Evolutionary conservation across 1,140 invertebrate genomes (phyloP).

Genomic region (Bombus waltoni): DNA sequence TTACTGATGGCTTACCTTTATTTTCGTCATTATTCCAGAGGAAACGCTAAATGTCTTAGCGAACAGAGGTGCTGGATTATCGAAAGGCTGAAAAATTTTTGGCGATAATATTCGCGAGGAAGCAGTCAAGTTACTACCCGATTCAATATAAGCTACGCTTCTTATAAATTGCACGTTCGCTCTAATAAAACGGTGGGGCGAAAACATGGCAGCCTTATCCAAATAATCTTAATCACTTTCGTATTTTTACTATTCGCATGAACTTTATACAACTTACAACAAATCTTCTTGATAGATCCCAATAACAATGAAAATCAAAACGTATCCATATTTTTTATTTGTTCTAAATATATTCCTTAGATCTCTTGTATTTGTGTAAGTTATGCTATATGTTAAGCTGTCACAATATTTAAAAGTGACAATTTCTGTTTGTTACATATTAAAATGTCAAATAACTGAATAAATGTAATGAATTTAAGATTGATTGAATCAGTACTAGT

Average conservation of each 20-base stretch:
- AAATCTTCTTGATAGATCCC: background rate
- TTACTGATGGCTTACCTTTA: slow-evolving; percentile 62
- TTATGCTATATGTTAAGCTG: background rate
- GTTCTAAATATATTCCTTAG: background rate
- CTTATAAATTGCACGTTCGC: slow-evolving; percentile 52
- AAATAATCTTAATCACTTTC: slow-evolving; percentile 16
- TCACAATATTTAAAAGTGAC: background rate
- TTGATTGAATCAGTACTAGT: background rate
- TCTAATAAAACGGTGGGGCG: slow-evolving; percentile 51
- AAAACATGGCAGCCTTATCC: slow-evolving; percentile 57
- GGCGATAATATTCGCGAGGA: background rate
- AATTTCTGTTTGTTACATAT: background rate
- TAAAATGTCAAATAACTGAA: background rate
- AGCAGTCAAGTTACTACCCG: slow-evolving; percentile 45
- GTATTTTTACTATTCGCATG: background rate
- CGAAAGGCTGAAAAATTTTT: background rate
- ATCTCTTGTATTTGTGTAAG: background rate
- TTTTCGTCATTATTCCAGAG: slow-evolving; percentile 66
- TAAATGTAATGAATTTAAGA: background rate
- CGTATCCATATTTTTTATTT: background rate
- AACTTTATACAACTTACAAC: background rate
- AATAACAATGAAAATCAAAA: background rate
- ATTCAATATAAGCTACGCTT: slow-evolving; percentile 33
- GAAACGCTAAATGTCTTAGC: slow-evolving; percentile 44
- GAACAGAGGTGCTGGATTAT: background rate